phyloP scores from a whole-genome alignment of 2,113 vertebrate genomes.

The Centropus bengalensis region DNA sequence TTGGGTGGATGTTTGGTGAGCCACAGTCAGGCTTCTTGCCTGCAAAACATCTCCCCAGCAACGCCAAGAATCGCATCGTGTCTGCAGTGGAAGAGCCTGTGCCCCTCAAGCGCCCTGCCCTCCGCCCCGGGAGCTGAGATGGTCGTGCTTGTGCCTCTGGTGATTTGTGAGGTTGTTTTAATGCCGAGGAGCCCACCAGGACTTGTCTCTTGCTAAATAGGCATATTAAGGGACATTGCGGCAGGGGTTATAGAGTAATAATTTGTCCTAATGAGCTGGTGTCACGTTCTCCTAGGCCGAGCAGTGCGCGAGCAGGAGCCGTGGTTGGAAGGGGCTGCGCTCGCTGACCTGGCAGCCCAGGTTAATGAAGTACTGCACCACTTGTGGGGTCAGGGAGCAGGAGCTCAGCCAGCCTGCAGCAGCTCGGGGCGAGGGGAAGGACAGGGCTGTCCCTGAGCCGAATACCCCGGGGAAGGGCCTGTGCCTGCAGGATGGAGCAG shows the following conservation, averaged over 20 bases:
- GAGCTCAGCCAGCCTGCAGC: background rate
- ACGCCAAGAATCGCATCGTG: background rate
- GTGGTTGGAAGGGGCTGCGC: conserved; percentile 13
- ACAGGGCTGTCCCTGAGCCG: background rate
- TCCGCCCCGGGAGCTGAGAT: accelerated
- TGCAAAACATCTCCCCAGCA: background rate
- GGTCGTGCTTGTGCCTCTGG: conserved; percentile 22
- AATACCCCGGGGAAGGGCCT: background rate
- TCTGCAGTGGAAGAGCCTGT: background rate
- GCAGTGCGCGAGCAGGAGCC: background rate
- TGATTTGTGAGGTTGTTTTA: conserved; percentile 67
- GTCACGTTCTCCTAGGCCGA: conserved; percentile 46
- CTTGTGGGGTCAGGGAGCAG: conserved; percentile 12
- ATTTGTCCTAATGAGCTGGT: conserved; percentile 67
- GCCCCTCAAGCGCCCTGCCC: background rate
- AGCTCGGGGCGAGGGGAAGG: background rate
- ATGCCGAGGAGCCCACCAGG: conserved; percentile 63
- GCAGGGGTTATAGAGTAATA: conserved; percentile 60
- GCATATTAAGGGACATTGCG: conserved; percentile 68
- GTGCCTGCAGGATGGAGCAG: conserved; percentile 63
- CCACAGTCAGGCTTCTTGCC: background rate
- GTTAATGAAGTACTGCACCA: conserved; percentile 39
- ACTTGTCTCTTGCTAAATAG: conserved; percentile 71
- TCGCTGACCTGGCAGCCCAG: conserved; percentile 36
- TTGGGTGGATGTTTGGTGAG: background rate